Conservation (phyloP, 2,797 vertebrate genomes). For the Sebastes baramenuke region DNA sequence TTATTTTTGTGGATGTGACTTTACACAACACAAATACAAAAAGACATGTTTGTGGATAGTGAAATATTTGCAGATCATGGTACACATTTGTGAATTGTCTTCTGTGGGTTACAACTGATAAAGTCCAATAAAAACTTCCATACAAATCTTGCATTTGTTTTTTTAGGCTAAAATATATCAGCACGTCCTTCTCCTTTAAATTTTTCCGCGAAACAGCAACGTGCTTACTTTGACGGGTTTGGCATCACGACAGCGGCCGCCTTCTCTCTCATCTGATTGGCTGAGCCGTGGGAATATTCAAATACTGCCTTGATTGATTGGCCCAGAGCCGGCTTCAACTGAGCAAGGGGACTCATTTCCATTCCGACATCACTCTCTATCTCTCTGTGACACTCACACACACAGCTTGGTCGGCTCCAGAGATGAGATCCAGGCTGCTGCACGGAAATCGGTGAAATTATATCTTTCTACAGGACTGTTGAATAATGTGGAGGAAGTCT, state of each 20-base stretch:
- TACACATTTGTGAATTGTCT: no score
- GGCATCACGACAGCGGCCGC: conserved; percentile 69
- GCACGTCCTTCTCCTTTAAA: conserved; percentile 68
- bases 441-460: conserved; percentile 22
- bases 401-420: conserved; percentile 48
- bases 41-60: no score
- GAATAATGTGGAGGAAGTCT: conserved; percentile 47
- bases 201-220: conserved; percentile 69
- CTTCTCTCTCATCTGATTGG: conserved; percentile 70
- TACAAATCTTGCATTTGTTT: background rate
- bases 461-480: background rate
- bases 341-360: conserved; percentile 62
- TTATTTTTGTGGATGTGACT: no score
- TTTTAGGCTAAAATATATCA: background rate
- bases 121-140: no score
- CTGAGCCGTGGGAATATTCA: conserved; percentile 77
- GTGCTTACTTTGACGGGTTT: conserved; percentile 68
- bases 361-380: conserved; percentile 69
- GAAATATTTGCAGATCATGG: no score
- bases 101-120: no score
- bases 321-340: conserved; percentile 70
- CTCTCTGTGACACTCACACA: conserved; percentile 30
- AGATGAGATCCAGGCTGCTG: conserved; percentile 37
- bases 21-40: no score
- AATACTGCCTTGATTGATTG: conserved; percentile 76